Evolutionary conservation across 2,888 invertebrate species (phyloP).

Genomic region (Campoletis raptor): DNA sequence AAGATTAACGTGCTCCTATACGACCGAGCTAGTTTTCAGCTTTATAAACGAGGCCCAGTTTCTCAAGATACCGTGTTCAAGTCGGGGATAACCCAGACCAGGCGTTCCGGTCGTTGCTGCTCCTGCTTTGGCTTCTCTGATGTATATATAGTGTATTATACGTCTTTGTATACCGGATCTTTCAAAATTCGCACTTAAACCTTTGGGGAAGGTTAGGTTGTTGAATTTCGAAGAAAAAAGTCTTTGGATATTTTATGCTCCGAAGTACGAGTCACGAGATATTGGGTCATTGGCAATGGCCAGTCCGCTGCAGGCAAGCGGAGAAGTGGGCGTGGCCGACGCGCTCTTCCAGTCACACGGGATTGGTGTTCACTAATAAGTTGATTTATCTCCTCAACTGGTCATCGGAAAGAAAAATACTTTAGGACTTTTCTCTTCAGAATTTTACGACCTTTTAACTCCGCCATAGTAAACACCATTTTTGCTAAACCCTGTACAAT

Average conservation of each 20-base stretch:
- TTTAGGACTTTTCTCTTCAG: background rate
- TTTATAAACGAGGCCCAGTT: constrained; percentile 68
- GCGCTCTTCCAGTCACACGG: background rate
- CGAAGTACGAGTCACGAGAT: background rate
- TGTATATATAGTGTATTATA: constrained; percentile 31
- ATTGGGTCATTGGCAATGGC: background rate
- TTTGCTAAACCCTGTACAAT: constrained; percentile 7
- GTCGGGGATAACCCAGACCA: constrained; percentile 38
- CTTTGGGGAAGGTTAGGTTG: background rate
- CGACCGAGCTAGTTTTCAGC: constrained; percentile 54
- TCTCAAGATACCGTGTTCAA: constrained; percentile 61
- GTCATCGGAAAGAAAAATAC: too few relatives aligned
- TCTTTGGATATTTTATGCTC: background rate
- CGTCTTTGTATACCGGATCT: background rate
- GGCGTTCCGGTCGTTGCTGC: constrained; percentile 63
- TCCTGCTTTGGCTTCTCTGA: constrained; percentile 16
- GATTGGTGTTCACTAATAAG: background rate
- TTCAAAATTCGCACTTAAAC: background rate
- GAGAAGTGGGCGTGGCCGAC: background rate
- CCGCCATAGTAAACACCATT: background rate
- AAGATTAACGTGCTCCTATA: constrained; percentile 63
- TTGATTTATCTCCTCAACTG: background rate
- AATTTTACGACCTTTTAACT: background rate
- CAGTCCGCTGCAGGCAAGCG: background rate
- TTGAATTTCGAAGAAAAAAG: background rate